Percentiles rank a stretch among this genome's conserved stretches.
phyloP scores from a whole-genome alignment of 2,797 vertebrate species.

The Macroramphosus scolopax region DNA sequence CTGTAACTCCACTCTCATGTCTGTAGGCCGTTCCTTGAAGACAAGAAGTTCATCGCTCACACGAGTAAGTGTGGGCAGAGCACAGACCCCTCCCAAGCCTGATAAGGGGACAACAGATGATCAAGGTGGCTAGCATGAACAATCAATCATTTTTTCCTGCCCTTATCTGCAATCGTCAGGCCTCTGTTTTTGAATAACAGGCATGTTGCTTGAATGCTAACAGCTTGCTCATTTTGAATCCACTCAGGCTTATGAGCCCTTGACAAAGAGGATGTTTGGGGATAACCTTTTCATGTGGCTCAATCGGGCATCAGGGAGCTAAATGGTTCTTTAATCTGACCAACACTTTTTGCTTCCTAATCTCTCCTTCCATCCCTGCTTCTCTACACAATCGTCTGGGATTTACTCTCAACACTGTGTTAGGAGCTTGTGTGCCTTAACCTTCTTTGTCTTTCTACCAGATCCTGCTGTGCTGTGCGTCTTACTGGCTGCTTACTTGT shows the following conservation, averaged over 20 bases:
- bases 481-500: constrained; percentile 20
- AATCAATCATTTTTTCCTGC: constrained; percentile 20
- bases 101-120: constrained; percentile 83
- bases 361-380: constrained; percentile 7
- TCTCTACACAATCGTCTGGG: constrained; percentile 15
- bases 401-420: constrained; percentile 20
- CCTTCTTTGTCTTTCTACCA: constrained; percentile 19
- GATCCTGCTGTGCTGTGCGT: constrained; percentile 17
- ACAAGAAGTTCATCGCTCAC: constrained; percentile 89
- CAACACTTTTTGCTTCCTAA: constrained; percentile 9
- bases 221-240: constrained; percentile 35
- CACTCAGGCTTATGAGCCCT: constrained; percentile 10
- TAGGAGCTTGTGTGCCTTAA: constrained; percentile 22
- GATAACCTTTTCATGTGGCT: constrained; percentile 20
- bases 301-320: constrained; percentile 12
- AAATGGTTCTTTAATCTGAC: background rate
- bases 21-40: constrained; percentile 77
- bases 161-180: constrained; percentile 29
- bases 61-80: constrained; percentile 83
- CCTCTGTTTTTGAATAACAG: constrained; percentile 47
- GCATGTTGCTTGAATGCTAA: constrained; percentile 48
- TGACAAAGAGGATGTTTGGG: constrained; percentile 9
- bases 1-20: constrained; percentile 71
- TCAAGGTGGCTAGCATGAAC: constrained; percentile 82
- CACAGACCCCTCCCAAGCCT: constrained; percentile 73